phyloP scores from a whole-genome alignment of 1,140 invertebrate genomes.

The Vollenhovia emeryi region DNA sequence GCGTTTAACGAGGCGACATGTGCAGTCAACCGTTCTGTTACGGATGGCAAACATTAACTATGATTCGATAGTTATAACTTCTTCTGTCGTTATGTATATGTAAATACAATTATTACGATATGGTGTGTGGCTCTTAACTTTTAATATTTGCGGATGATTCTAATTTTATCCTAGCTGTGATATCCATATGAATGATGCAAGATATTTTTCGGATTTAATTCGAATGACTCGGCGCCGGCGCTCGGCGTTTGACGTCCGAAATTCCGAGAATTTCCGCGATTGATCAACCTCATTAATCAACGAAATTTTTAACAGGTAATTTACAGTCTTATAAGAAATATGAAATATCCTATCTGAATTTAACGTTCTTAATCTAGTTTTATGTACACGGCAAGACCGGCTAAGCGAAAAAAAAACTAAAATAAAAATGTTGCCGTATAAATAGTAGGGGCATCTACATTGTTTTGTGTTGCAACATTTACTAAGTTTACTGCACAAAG shows the following conservation, averaged over 20 bases:
- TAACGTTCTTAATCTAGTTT: background rate
- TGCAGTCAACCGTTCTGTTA: background rate
- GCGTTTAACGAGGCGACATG: constrained; percentile 10
- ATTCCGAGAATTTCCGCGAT: too few species aligned
- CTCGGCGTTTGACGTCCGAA: too few species aligned
- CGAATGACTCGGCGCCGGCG: too few species aligned
- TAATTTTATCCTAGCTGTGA: background rate
- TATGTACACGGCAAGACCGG: too few species aligned
- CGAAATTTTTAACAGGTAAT: too few species aligned
- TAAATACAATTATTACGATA: constrained; percentile 4
- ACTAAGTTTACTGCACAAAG: too few species aligned
- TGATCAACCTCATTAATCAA: too few species aligned
- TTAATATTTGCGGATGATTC: background rate
- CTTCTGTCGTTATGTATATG: background rate
- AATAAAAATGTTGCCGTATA: too few species aligned
- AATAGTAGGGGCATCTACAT: too few species aligned
- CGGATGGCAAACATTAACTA: background rate
- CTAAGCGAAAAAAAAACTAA: too few species aligned
- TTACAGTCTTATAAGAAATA: background rate
- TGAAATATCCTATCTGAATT: background rate
- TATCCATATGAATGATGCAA: background rate
- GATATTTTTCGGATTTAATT: background rate
- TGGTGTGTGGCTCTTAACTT: background rate
- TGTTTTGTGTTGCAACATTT: too few species aligned
- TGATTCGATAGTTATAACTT: background rate